phyloP scores from a whole-genome alignment of 37 sponge, comb jelly and placozoan genomes.

The Ianthella basta region DNA sequence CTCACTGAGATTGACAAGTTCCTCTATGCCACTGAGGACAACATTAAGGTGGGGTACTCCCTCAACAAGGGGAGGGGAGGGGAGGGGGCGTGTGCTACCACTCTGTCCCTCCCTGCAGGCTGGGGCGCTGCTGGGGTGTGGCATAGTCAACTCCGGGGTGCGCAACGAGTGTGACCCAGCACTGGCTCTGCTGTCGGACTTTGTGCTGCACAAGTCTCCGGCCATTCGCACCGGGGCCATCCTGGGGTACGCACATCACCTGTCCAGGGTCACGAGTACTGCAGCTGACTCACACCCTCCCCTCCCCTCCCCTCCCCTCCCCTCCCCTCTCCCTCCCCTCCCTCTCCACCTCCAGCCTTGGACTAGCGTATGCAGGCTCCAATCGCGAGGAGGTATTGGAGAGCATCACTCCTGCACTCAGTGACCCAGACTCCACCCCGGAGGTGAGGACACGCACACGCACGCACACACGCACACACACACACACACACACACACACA shows the following conservation, averaged over 20 bases:
- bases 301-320: no score
- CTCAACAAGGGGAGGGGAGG: neutral
- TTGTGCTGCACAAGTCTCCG: conserved; percentile 71
- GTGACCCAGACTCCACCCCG: conserved; percentile 62
- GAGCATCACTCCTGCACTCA: conserved; percentile 67
- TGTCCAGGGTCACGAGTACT: no score
- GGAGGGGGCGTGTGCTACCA: neutral
- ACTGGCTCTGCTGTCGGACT: conserved; percentile 93
- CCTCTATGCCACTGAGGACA: conserved; percentile 91
- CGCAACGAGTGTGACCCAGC: conserved; percentile 99
- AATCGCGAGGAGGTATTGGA: conserved; percentile 84
- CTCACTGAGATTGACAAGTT: conserved; percentile 97
- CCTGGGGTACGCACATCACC: conserved; percentile 67
- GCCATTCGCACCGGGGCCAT: conserved; percentile 86
- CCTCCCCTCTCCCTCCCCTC: no score
- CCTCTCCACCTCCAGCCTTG: conserved; percentile 66
- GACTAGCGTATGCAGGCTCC: conserved; percentile 96
- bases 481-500: conserved; percentile 15
- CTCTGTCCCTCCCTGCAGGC: conserved; percentile 50
- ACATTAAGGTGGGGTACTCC: conserved; percentile 78
- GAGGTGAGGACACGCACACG: conserved; percentile 53
- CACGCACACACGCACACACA: conserved; percentile 7
- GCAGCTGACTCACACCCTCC: no score
- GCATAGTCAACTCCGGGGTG: conserved; percentile 96
- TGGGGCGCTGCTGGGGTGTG: conserved; percentile 97